Evolutionary conservation across 1,140 invertebrate genomes (phyloP), one percentile per base, ranked within the genome.

Genomic region (Antheraea pernyi): DNA sequence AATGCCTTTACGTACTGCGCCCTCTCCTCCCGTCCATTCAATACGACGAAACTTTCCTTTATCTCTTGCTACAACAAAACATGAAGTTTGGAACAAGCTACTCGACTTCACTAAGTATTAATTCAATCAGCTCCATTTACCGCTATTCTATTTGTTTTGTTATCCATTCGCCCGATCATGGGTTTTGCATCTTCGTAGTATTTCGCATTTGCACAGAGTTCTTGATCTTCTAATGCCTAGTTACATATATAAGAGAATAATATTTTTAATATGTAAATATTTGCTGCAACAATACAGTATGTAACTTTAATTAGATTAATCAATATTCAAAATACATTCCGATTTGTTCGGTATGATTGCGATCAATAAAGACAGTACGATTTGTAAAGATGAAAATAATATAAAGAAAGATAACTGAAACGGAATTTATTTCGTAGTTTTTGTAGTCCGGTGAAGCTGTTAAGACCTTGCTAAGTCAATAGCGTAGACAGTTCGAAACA

Each of bases 1-100:
- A 91, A 93, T 19, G 82, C 77, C 64, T 76, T 69, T 46, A 80
- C 61, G 69, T 83, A 93, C 65, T 84, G 74, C 30, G 46, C 72
- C 65, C 66, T 76, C 65, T 80, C 77, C 61, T 76, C 74, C 30
- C 70, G 76, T 19, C 73, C 79, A 68, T 68, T 82, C 58, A 88
- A 60, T 65, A 84, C 68, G 18, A 88, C 84, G 71, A 85, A 91
- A 84, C 84, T 92, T 80, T 85, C 91, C 73, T 86, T 92, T 80
- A 89, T 91, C 84, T 91, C 89, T 89, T 89, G 81, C 85, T 90
- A 61, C 16, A 68, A 75, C 68, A 30, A 64, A 72, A 65, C 18
- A 42, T 42, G 13, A 65, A 48, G 9, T 65, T 19, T 19, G 64
- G 18, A 64, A 67, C 60, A 58, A 68, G n/a, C 68, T 10, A 19